Evolutionary conservation across 2,888 invertebrate genomes (phyloP), one percentile per base, ranked within the genome.

Genomic region (Aphodius sticticus): DNA sequence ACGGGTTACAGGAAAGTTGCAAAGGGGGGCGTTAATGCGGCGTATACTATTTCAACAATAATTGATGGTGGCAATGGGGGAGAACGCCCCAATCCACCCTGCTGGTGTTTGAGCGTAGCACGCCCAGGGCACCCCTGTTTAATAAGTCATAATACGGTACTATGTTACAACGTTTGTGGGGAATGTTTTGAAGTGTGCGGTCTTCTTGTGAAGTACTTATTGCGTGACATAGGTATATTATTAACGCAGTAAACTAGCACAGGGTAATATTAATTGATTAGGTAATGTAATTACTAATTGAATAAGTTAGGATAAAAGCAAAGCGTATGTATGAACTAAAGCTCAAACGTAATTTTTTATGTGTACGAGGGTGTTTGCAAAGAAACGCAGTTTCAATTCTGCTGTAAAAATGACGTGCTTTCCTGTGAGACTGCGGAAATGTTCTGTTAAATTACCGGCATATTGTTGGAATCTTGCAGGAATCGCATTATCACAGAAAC

Each of bases 11-110:
- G 35, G 37, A 74, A 36, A 74, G 37, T 74, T 26, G 37, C 36
- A 74, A 36, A 74, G 16, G 36, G 53, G 77, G 77, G 79, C 74
- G 79, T 71, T 79, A 74, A 72, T 72, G 69, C 74, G 77, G 69
- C 79, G 77, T 79, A 74, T 74, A 77, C 77, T 77, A 77, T 77
- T 74, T 76, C 79, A 77, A 79, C 79, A 77, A 77, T 79, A 77
- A 79, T 78, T 81, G 77, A 80, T 80, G 78, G 81, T 69, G 79
- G 81, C 72, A 78, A 82, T 80, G 78, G 81, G 81, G 81, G 76
- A 78, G 77, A 81, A 81, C 83, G 81, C 81, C 80, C 80, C 70
- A 78, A 81, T 82, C 82, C 83, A 83, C 83, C 82, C 83, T 82
- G 81, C 53, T 53, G 53, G 79, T 76, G 38, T 69, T 78, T 74